Base-by-base conservation (phyloP, 1,140 invertebrate genomes). In the Tetramorium simillimum region DNA sequence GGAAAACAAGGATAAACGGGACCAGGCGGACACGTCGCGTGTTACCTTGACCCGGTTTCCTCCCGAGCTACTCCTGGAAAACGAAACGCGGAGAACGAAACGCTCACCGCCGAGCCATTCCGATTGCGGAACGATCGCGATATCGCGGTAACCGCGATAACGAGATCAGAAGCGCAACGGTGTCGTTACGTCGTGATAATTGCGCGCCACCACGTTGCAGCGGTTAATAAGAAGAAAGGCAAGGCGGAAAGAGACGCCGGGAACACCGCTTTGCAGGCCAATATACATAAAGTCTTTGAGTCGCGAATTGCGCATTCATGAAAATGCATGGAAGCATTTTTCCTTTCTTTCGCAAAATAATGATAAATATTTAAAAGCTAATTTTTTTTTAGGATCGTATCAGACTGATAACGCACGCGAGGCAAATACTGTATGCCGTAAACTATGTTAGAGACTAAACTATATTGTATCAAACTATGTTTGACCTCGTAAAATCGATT, bases 31-130 rank as follows among this genome's bases (percentile, higher is more conserved):
- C 12, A 77, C 63, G 58, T 62, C 56, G 24, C 62, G 40, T n/a
- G 10, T 65, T 53, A 90, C 89, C 89, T 91, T 91, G 89, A 90
- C 89, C 89, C 86, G 60, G 56, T 88, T 90, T 78, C 46, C 63
- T 53, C 18, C 46, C 46, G 33, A 56, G 28, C 70, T 75, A 85
- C 73, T 84, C 75, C 73, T 88, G 86, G 46, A 88, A 90, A 90
- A 88, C 51, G 60, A 70, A 65, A 16, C 24, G 78, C 49, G 43
- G 58, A 28, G 85, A 89, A 82, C 58, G 76, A 76, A 82, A 82
- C 60, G 21, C 37, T 81, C 49, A 40, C 51, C 24, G 46, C 21
- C 86, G 16, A 12, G 24, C 24, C 37, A 10, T 28, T 40, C 24
- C 21, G 65, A 60, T 37, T 37, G 49, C 58, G 80, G 51, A 65